Conservation (phyloP, 2,113 vertebrate genomes). For the Boulengeromyrus knoepffleri region DNA sequence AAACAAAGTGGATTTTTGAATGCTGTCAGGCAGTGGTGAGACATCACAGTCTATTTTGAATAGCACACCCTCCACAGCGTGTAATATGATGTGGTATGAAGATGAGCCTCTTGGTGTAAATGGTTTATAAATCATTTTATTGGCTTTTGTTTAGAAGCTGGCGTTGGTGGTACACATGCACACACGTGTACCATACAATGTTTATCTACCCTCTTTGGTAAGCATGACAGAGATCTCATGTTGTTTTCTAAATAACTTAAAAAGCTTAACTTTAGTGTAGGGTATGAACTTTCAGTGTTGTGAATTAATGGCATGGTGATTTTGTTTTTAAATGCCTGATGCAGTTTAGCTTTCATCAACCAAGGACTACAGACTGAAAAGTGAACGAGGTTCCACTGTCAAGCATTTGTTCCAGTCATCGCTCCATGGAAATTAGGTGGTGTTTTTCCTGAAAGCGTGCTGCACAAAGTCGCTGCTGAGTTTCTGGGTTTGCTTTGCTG, state of each 20-base stretch:
- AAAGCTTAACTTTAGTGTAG: background rate
- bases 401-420: background rate
- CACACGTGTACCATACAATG: background rate
- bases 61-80: background rate
- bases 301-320: background rate
- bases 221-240: background rate
- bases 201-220: background rate
- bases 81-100: background rate
- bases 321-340: background rate
- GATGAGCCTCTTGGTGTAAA: background rate
- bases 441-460: background rate
- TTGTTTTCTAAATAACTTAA: background rate
- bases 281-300: background rate
- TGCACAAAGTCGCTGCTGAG: background rate
- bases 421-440: background rate
- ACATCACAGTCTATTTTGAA: background rate
- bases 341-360: background rate
- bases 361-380: background rate
- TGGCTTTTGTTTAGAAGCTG: background rate
- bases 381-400: background rate
- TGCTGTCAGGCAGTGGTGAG: background rate
- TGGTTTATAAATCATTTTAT: slow-evolving; percentile 3
- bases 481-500: background rate
- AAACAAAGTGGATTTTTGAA: background rate
- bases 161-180: background rate